Evolutionary conservation across 2,797 vertebrate genomes (phyloP).

Genomic region (Hippocampus kuda): DNA sequence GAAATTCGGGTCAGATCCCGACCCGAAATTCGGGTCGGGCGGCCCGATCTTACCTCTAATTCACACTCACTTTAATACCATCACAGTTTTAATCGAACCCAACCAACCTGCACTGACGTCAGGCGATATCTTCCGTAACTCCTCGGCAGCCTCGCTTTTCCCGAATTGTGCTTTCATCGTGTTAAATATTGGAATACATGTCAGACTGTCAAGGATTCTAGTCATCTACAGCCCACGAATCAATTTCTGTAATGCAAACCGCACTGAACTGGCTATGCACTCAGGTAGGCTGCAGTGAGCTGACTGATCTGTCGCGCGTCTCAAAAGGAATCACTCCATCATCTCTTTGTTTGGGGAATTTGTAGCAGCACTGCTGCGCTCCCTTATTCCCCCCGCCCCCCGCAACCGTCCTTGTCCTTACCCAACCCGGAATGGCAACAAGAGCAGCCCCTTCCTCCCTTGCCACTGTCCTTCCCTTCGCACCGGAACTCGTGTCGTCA

Average conservation of each 20-base stretch:
- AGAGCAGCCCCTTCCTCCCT: slow-evolving; percentile 20
- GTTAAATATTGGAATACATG: not conserved
- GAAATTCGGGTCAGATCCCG: no score
- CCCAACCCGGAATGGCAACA: slow-evolving; percentile 43
- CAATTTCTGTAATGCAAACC: not conserved
- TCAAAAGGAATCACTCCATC: slow-evolving; percentile 44
- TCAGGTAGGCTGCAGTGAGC: slow-evolving; percentile 42
- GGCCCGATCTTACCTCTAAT: no score
- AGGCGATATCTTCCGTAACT: not conserved
- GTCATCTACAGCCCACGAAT: not conserved
- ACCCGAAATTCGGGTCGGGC: no score
- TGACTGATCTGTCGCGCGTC: slow-evolving; percentile 39
- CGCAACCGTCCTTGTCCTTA: slow-evolving; percentile 39
- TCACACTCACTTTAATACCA: not conserved
- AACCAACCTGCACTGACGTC: not conserved
- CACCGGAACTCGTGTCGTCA: slow-evolving; percentile 46
- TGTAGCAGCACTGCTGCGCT: slow-evolving; percentile 6
- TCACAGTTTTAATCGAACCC: not conserved
- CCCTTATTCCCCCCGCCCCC: not conserved
- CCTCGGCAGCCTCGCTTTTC: not conserved
- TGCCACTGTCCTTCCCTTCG: slow-evolving; percentile 32
- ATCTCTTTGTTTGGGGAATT: slow-evolving; percentile 47
- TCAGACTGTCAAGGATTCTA: no score
- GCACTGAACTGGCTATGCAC: slow-evolving; percentile 5
- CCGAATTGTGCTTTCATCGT: not conserved